A percentile compares a stretch with the other conserved stretches of the same genome.
These are phyloP conservation scores for Watsonalla cultraria DNA, from an alignment of 2,888 invertebrate species.

Conservation along the genomic window DNA sequence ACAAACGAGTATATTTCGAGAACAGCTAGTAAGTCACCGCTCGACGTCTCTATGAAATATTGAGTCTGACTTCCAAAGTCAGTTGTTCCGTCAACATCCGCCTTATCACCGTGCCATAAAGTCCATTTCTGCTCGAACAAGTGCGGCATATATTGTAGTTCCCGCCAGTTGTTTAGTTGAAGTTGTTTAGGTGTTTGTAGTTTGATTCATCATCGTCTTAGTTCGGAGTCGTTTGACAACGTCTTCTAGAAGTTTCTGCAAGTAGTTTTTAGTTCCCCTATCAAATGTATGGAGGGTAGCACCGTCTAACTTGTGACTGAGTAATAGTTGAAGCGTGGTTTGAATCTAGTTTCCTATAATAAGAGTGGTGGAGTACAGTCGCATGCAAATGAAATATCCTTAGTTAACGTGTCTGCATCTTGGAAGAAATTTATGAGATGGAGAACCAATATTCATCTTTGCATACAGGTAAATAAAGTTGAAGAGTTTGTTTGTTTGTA, in stretches of 20 bases:
- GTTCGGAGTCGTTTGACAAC: conserved; percentile 16
- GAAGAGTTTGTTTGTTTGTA: no score
- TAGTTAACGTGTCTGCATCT: no score
- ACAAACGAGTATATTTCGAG: conserved; percentile 14
- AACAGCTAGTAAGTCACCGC: conserved; percentile 26
- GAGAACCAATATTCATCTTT: no score
- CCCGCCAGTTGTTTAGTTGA: conserved; percentile 41
- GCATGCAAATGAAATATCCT: no score
- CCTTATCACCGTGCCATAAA: conserved; percentile 10
- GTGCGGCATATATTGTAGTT: conserved; percentile 22
- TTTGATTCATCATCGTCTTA: conserved; percentile 34
- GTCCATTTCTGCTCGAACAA: conserved; percentile 12
- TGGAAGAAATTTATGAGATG: no score
- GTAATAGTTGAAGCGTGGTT: background rate
- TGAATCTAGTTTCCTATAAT: no score
- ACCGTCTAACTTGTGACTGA: background rate
- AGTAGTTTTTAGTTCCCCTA: background rate
- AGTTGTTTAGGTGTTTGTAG: conserved; percentile 47
- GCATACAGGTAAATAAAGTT: no score
- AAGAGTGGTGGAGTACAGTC: no score
- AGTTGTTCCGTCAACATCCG: conserved; percentile 3
- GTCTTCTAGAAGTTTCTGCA: conserved; percentile 2
- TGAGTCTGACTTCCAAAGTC: conserved; percentile 29
- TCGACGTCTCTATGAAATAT: conserved; percentile 52
- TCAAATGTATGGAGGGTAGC: background rate